phyloP scores from a whole-genome alignment of 2,113 vertebrate species.

The Sinosuthora webbiana region DNA sequence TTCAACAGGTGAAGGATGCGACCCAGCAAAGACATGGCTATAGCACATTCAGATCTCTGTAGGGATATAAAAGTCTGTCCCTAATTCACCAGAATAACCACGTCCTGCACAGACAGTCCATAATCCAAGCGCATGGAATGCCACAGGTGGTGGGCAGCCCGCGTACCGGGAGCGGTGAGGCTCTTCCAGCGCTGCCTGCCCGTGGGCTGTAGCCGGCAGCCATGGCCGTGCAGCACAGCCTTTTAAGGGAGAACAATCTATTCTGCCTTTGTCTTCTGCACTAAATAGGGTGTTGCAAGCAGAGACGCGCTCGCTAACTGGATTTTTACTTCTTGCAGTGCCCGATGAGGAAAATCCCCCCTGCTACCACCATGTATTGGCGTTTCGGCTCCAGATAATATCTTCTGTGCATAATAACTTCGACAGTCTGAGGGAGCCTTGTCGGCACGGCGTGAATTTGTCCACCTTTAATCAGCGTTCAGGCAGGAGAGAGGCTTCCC shows the following conservation, averaged over 20 bases:
- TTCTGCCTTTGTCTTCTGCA: background rate
- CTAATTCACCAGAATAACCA: background rate
- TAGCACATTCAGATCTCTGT: background rate
- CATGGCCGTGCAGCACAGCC: background rate
- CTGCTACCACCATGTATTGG: background rate
- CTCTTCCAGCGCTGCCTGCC: background rate
- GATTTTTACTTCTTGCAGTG: background rate
- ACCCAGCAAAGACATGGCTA: background rate
- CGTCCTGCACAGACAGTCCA: fast-evolving
- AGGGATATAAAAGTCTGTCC: background rate
- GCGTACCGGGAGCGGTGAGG: fast-evolving
- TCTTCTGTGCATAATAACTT: background rate
- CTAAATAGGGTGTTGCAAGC: background rate
- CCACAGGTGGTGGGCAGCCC: background rate
- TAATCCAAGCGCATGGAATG: fast-evolving
- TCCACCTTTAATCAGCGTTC: conserved; percentile 24
- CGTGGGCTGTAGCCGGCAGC: background rate
- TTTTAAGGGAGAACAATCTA: conserved; percentile 48
- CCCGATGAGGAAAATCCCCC: background rate
- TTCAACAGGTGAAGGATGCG: background rate
- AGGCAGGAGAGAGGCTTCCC: background rate
- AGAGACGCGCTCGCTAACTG: fast-evolving
- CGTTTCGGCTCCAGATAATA: background rate
- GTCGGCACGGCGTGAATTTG: background rate
- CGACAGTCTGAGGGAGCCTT: background rate